Percentiles rank a stretch among this genome's conserved stretches.
Conservation (phyloP, 1,140 invertebrate genomes). For the Pseudomyrmex cubaensis region DNA sequence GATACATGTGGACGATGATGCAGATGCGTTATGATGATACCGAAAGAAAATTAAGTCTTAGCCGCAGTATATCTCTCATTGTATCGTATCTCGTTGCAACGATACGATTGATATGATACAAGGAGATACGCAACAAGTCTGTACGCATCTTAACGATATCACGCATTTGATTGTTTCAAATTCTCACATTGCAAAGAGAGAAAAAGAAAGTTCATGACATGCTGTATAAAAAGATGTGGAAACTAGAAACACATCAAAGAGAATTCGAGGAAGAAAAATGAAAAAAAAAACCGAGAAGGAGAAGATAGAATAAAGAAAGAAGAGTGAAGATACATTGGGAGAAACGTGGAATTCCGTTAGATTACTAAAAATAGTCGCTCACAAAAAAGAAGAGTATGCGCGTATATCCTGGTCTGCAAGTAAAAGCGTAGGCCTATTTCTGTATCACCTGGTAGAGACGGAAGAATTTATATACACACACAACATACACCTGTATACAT, state of each 20-base stretch:
- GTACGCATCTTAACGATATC: slow-evolving; percentile 23
- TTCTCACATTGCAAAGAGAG: slow-evolving; percentile 15
- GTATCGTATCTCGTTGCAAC: too few species aligned
- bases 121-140: too few species aligned
- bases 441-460: slow-evolving; percentile 66
- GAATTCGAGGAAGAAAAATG: neutral
- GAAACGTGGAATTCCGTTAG: slow-evolving; percentile 67
- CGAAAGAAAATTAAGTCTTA: too few species aligned
- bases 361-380: slow-evolving; percentile 74
- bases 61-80: too few species aligned
- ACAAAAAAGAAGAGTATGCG: slow-evolving; percentile 69
- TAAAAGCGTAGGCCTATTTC: slow-evolving; percentile 73
- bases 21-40: too few species aligned
- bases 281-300: slow-evolving; percentile 15
- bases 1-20: too few species aligned
- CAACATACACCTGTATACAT: too few species aligned
- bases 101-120: too few species aligned
- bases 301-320: slow-evolving; percentile 30
- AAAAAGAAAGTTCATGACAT: neutral
- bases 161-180: slow-evolving; percentile 18
- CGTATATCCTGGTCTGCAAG: slow-evolving; percentile 61
- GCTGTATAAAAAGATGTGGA: slow-evolving; percentile 15
- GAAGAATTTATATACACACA: slow-evolving; percentile 21
- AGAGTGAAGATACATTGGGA: slow-evolving; percentile 14
- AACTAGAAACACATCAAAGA: slow-evolving; percentile 8